Base-by-base conservation (phyloP, 53 echinoderm and acorn worm genomes). In the Holothuria leucospilota region DNA sequence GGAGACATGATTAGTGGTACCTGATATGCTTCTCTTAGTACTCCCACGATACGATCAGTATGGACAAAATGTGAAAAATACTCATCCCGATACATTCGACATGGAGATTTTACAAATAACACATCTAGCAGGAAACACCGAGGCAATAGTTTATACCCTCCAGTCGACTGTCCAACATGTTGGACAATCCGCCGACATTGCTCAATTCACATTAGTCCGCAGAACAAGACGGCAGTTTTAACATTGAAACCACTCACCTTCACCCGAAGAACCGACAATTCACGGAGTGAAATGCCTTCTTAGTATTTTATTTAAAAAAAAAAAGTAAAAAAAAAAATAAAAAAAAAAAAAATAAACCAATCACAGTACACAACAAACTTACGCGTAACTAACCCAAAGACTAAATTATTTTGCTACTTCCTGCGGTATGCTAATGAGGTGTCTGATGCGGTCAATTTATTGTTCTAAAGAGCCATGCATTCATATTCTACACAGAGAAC, bases 321-420 rank as follows among this genome's bases (percentile, higher is more conserved):
- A n/a, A n/a, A n/a, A n/a, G n/a, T n/a, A n/a, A n/a, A n/a, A n/a
- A n/a, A n/a, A n/a, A n/a, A n/a, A n/a, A n/a, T n/a, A n/a, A n/a
- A n/a, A n/a, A n/a, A n/a, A n/a, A n/a, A n/a, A n/a, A 13, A 11
- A 6, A 49, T 4, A 49, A 49, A 49, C 49, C 49, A 49, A 65
- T 21, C 21, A 65, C 25, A 65, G 23, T 20, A 29, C 18, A 20
- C 25, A n/a, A n/a, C n/a, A 20, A 65, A n/a, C n/a, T n/a, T n/a
- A n/a, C n/a, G n/a, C n/a, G n/a, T n/a, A n/a, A n/a, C n/a, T n/a
- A n/a, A n/a, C n/a, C 42, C 42, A 42, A 5, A 42, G 42, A 42
- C 42, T 63, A 90, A 86, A 69, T 68, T 90, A 42, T 85, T 81
- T 60, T 90, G 81, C 82, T 61, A 85, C 29, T 90, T 89, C 63